Conservation (phyloP, 2,888 invertebrate species). For the Drosophila percnosoma region DNA sequence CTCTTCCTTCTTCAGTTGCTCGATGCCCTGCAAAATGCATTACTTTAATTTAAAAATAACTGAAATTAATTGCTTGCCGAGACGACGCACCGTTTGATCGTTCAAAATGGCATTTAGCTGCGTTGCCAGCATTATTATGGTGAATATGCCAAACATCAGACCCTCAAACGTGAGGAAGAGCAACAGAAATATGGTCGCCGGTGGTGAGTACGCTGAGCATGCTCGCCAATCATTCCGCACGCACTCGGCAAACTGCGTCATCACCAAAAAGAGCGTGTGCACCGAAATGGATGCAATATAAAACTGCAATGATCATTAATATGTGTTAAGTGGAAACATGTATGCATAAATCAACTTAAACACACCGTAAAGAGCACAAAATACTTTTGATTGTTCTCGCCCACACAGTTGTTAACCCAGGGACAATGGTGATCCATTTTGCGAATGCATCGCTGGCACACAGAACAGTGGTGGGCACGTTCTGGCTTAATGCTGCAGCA, state of each 20-base stretch:
- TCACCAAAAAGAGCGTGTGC: slow-evolving; percentile 95
- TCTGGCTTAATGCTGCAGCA: slow-evolving; percentile 98
- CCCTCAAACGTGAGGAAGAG: slow-evolving; percentile 97
- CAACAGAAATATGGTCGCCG: slow-evolving; percentile 96
- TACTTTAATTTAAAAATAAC: slow-evolving; percentile 7
- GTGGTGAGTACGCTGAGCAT: slow-evolving; percentile 96
- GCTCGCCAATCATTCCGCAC: slow-evolving; percentile 97
- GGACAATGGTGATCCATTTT: slow-evolving; percentile 91
- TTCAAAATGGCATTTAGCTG: slow-evolving; percentile 99
- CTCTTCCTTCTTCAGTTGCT: slow-evolving; percentile 98
- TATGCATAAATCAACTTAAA: slow-evolving; percentile 51
- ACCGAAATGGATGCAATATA: slow-evolving; percentile 98
- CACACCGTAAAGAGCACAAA: slow-evolving; percentile 98
- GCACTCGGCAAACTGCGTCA: slow-evolving; percentile 97
- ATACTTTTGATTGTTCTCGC: slow-evolving; percentile 99
- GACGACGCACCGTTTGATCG: slow-evolving; percentile 95
- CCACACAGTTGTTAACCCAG: slow-evolving; percentile 99
- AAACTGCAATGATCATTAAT: slow-evolving; percentile 88
- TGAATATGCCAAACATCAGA: slow-evolving; percentile 98
- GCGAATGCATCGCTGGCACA: slow-evolving; percentile 92
- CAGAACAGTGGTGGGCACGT: slow-evolving; percentile 97
- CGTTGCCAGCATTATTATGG: slow-evolving; percentile 98
- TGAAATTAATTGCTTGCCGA: neutral
- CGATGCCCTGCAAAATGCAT: slow-evolving; percentile 92
- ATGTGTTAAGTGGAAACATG: neutral